Percentiles rank a stretch among this genome's conserved stretches.
These are phyloP conservation scores for Drosophila novamexicana DNA, from an alignment of 1,140 invertebrate genomes.

Conservation along the genomic window DNA sequence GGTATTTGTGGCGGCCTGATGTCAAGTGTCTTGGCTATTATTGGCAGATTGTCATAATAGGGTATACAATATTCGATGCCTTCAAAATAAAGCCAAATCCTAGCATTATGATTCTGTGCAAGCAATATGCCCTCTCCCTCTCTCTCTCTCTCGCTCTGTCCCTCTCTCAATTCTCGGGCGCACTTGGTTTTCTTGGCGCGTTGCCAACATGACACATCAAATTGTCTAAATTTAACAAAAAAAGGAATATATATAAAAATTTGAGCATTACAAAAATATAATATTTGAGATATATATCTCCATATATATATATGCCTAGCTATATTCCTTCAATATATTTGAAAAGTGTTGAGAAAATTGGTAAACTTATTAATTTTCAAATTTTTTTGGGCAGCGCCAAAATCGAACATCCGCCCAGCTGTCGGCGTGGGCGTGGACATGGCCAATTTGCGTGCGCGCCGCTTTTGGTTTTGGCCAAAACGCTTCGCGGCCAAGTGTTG, in stretches of 20 bases:
- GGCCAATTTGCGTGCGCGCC: slow-evolving; percentile 11
- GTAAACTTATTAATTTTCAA: slow-evolving; percentile 37
- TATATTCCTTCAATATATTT: background rate
- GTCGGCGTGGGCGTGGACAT: slow-evolving; percentile 42
- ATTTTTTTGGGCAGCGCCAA: slow-evolving; percentile 38
- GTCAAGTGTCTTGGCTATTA: slow-evolving; percentile 53
- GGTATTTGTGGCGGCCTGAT: slow-evolving; percentile 58
- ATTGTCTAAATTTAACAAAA: slow-evolving; percentile 72
- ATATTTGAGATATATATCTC: slow-evolving; percentile 35
- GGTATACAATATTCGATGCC: background rate
- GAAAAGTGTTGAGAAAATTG: slow-evolving; percentile 3
- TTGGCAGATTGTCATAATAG: too few relatives aligned
- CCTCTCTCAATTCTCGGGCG: slow-evolving; percentile 35
- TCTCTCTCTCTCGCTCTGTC: slow-evolving; percentile 12
- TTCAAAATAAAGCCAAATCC: slow-evolving; percentile 38
- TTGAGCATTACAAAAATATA: slow-evolving; percentile 30
- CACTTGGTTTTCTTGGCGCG: slow-evolving; percentile 67
- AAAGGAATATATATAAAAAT: slow-evolving; percentile 30
- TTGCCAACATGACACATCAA: slow-evolving; percentile 76
- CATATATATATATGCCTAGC: slow-evolving; percentile 3
- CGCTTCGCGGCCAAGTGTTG: slow-evolving; percentile 29
- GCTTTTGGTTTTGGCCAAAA: slow-evolving; percentile 51
- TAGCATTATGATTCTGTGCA: slow-evolving; percentile 59
- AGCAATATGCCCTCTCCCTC: slow-evolving; percentile 10
- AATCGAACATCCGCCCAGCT: slow-evolving; percentile 60